These are phyloP conservation scores for Prionailurus bengalensis DNA, from an alignment of 2,113 vertebrate genomes.

Conservation along the genomic window DNA sequence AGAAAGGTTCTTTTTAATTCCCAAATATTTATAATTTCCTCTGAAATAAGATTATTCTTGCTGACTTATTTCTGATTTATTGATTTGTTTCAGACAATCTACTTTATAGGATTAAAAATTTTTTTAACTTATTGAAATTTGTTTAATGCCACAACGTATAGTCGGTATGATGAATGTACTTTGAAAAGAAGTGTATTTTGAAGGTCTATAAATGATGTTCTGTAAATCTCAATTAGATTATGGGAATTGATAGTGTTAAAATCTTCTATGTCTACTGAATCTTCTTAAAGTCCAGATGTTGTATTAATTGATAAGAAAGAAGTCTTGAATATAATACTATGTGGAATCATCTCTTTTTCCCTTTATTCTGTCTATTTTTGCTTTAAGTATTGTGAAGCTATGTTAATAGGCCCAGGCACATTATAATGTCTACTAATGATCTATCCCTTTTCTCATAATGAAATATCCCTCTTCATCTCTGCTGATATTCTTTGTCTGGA, in stretches of 20 bases:
- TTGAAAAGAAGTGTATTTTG: neutral
- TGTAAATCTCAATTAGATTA: neutral
- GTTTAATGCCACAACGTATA: neutral
- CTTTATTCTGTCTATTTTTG: constrained; percentile 28
- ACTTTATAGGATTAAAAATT: neutral
- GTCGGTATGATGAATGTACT: neutral
- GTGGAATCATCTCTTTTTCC: neutral
- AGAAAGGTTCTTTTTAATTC: neutral
- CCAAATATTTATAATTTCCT: constrained; percentile 18
- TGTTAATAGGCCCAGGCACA: neutral
- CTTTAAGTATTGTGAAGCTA: neutral
- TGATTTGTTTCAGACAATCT: neutral
- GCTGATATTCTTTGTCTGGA: neutral
- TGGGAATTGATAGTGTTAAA: neutral
- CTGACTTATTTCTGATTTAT: neutral
- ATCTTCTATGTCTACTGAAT: neutral
- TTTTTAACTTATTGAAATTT: neutral
- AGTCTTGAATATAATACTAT: neutral
- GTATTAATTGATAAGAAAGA: neutral
- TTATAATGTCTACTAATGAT: neutral
- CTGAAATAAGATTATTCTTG: constrained; percentile 6
- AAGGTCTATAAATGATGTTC: neutral
- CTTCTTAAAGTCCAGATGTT: neutral
- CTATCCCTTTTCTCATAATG: neutral
- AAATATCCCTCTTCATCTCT: neutral